Evolutionary conservation across 2,113 vertebrate genomes (phyloP), one percentile per base, ranked within the genome.

Genomic region (Cottus gobio): DNA sequence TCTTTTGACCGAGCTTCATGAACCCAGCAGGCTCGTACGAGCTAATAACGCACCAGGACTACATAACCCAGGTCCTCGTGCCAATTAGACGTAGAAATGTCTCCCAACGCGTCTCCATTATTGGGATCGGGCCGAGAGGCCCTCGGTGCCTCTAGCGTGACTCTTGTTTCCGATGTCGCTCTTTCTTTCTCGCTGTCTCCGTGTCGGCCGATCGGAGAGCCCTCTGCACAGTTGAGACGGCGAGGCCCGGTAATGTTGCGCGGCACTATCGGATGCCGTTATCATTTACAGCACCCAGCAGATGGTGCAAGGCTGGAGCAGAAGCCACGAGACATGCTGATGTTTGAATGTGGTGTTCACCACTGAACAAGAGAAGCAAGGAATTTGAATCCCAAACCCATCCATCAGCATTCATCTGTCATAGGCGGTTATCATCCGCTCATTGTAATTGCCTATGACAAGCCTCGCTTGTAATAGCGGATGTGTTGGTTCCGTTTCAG

Each of bases 391-490:
- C 63, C 76, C 84, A 85, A 90, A 34, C 46, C 28, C 71, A 71
- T 88, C 75, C 62, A 79, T 90, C 85, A 90, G 69, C 79, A 79
- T 81, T 85, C 76, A 67, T 79, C 72, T 57, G 79, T 87, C 86
- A 82, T 44, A 56, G 36, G 42, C 50, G 83, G 61, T 90, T 87
- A 80, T 58, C 56, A 77, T 90, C 81, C 73, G 57, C 70, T 34
- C 12, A 63, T 69, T 54, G 54, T 86, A 90, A 90, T 87, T 82
- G 77, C 64, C 46, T 60, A 42, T 74, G 80, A 86, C 83, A 80
- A 52, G 63, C 52, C 58, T 68, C 3, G 68, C 68, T 79, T 62
- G 65, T 85, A 65, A 73, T 88, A 87, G 79, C 79, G 76, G 54
- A 79, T 87, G 75, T 77, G 70, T 75, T 75, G 66, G 61, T 83